Evolutionary conservation across 1,140 invertebrate genomes (phyloP).

Genomic region (Drosophila kanapiae): DNA sequence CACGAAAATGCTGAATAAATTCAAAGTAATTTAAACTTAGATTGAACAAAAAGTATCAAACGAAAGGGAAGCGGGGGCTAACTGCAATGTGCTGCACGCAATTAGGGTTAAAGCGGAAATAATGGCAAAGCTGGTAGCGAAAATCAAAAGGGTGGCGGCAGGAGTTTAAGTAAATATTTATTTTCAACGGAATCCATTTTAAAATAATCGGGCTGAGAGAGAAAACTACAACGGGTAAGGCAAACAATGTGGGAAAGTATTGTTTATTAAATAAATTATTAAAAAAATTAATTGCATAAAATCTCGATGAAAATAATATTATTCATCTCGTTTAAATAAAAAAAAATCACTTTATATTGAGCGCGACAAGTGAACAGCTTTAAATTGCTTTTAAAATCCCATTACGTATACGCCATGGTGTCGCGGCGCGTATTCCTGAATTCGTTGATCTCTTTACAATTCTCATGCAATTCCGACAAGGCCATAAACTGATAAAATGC

Average conservation of each 20-base stretch:
- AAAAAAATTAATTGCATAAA: not conserved
- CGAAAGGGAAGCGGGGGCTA: not conserved
- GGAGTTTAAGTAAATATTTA: not conserved
- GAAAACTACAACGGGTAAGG: not conserved
- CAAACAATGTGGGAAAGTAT: not conserved
- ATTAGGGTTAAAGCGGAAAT: constrained; percentile 25
- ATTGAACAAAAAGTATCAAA: constrained; percentile 14
- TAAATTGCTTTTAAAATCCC: constrained; percentile 8
- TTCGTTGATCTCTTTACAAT: constrained; percentile 9
- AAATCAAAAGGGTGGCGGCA: not conserved
- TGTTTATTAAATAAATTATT: not conserved
- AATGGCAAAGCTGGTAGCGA: not conserved
- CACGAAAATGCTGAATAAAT: constrained; percentile 31
- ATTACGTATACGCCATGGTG: constrained; percentile 29
- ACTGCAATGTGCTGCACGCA: constrained; percentile 8
- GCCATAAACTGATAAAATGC: constrained; percentile 17
- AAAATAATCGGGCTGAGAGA: not conserved
- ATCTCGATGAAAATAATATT: not conserved
- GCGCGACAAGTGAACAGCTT: not conserved
- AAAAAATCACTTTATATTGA: not conserved
- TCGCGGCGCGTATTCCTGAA: not conserved
- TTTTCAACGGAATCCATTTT: not conserved
- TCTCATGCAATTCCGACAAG: constrained; percentile 3
- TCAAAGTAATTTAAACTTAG: constrained; percentile 48
- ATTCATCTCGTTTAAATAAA: not conserved